Conservation (phyloP, 2,888 invertebrate genomes). For the Electrophaes corylata region DNA sequence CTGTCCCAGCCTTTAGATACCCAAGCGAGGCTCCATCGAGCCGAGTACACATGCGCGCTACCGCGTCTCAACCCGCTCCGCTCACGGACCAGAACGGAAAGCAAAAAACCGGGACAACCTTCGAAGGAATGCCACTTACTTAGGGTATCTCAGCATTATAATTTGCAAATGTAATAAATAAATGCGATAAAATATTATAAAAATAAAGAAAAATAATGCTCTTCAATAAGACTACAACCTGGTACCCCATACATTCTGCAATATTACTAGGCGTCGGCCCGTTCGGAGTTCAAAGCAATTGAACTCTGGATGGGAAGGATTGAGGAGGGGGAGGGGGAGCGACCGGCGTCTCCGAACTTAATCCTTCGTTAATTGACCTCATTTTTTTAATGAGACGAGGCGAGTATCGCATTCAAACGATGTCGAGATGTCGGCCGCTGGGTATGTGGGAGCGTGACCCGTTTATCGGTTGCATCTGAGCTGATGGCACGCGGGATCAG, state of each 20-base stretch:
- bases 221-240: conserved; percentile 80
- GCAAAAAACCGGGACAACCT: conserved; percentile 85
- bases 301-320: conserved; percentile 57
- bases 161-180: conserved; percentile 73
- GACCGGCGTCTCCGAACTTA: conserved; percentile 71
- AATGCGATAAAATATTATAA: conserved; percentile 79
- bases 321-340: conserved; percentile 53
- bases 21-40: conserved; percentile 54
- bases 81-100: conserved; percentile 80
- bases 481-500: conserved; percentile 27
- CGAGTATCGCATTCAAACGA: conserved; percentile 50
- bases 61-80: conserved; percentile 54
- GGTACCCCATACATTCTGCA: conserved; percentile 81
- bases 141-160: conserved; percentile 74
- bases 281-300: conserved; percentile 75
- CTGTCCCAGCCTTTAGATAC: conserved; percentile 76
- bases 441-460: conserved; percentile 54
- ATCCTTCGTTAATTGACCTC: conserved; percentile 80
- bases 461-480: conserved; percentile 35
- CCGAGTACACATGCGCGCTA: conserved; percentile 73
- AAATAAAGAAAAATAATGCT: conserved; percentile 70
- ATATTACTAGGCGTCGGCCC: conserved; percentile 67
- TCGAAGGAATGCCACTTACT: conserved; percentile 82
- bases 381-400: conserved; percentile 70
- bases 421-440: conserved; percentile 64